Percentiles rank a stretch among this genome's conserved stretches.
These are phyloP conservation scores for Ochotona princeps DNA, from an alignment of 2,113 vertebrate genomes.

Conservation along the genomic window DNA sequence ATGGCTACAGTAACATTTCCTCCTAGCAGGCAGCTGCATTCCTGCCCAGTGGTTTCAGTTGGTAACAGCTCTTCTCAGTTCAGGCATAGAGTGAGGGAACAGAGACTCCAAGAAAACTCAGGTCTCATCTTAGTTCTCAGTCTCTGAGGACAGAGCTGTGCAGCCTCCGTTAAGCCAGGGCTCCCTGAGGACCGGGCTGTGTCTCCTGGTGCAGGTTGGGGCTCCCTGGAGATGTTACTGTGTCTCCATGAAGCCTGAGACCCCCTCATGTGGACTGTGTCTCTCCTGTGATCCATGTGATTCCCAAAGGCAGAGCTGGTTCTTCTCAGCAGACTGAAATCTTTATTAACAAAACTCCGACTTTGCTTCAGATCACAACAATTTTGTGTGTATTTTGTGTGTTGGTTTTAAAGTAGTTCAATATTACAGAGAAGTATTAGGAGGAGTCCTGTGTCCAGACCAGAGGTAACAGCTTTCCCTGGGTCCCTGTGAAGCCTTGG, in stretches of 20 bases:
- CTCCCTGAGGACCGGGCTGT: too few species aligned
- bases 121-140: neutral
- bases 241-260: neutral
- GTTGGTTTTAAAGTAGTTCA: too few species aligned
- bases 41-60: too few species aligned
- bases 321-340: neutral
- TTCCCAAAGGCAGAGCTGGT: neutral
- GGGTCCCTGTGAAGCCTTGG: too few species aligned
- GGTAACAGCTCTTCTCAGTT: neutral
- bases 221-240: too few species aligned
- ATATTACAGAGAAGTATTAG: too few species aligned
- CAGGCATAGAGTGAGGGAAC: neutral
- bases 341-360: neutral
- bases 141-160: neutral
- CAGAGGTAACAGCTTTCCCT: too few species aligned
- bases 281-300: neutral
- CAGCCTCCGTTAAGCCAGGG: too few species aligned
- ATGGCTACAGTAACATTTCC: neutral
- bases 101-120: neutral
- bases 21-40: neutral
- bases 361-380: neutral
- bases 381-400: too few species aligned
- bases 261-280: neutral
- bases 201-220: too few species aligned
- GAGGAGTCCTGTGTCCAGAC: too few species aligned